Evolutionary conservation across 2,797 vertebrate species (phyloP).

Genomic region (Dromococcyx pavoninus): DNA sequence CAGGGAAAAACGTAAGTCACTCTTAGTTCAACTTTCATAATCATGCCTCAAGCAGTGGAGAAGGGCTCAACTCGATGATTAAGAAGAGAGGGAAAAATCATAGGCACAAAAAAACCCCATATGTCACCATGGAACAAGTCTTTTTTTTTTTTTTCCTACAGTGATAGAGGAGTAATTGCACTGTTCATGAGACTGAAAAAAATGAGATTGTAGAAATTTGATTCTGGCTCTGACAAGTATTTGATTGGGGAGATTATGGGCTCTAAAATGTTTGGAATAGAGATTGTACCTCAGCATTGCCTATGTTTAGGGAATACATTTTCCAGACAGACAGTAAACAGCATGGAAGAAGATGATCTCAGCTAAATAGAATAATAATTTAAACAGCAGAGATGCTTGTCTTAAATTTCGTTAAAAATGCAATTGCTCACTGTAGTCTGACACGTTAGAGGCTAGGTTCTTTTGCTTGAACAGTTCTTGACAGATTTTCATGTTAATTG

Average conservation of each 20-base stretch:
- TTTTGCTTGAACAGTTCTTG: slow-evolving; percentile 43
- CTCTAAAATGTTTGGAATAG: slow-evolving; percentile 42
- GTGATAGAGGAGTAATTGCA: background rate
- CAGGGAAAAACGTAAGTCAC: background rate
- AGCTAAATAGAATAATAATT: slow-evolving; percentile 54
- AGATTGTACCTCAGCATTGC: background rate
- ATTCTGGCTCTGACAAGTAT: slow-evolving; percentile 31
- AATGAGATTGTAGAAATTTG: slow-evolving; percentile 24
- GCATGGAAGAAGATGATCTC: background rate
- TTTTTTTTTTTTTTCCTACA: background rate
- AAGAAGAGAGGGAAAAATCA: background rate
- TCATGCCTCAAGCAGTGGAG: background rate
- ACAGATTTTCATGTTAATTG: slow-evolving; percentile 66
- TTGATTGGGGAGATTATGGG: slow-evolving; percentile 35
- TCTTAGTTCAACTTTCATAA: background rate
- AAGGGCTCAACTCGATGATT: background rate
- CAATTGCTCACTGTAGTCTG: slow-evolving; percentile 39
- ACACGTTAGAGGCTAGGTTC: slow-evolving; percentile 20
- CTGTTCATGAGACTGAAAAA: background rate
- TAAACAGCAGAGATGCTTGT: slow-evolving; percentile 1
- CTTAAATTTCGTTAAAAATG: slow-evolving; percentile 47
- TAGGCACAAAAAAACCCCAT: rapidly evolving
- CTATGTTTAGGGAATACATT: slow-evolving; percentile 34
- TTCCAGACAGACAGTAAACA: background rate
- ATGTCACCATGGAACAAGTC: background rate